Evolutionary conservation across 2,113 vertebrate species (phyloP).

Genomic region (Ivindomyrus marchei): DNA sequence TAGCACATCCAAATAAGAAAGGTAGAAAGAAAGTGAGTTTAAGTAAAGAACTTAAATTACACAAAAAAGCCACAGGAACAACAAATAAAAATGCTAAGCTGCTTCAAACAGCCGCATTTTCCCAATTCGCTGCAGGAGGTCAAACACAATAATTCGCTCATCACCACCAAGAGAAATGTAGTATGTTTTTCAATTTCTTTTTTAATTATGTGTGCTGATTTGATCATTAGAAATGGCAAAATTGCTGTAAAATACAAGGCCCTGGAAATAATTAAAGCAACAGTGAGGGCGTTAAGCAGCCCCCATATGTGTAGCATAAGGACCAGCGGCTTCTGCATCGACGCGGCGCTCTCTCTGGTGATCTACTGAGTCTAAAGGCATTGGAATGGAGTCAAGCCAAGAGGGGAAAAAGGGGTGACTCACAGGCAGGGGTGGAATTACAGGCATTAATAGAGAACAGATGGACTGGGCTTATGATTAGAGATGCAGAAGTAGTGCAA

Average conservation of each 20-base stretch:
- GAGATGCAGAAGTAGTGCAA: constrained; percentile 42
- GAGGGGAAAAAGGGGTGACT: constrained; percentile 39
- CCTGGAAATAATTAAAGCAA: constrained; percentile 48
- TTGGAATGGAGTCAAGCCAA: constrained; percentile 35
- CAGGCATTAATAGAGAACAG: constrained; percentile 58
- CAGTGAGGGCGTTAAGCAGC: constrained; percentile 33
- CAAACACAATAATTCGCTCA: constrained; percentile 69
- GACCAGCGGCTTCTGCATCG: constrained; percentile 31
- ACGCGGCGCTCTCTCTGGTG: constrained; percentile 28
- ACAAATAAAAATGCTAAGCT: constrained; percentile 69
- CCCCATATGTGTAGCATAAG: constrained; percentile 42
- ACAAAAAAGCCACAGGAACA: constrained; percentile 58
- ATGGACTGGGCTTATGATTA: constrained; percentile 58
- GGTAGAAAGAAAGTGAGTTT: background rate
- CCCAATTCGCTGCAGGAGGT: constrained; percentile 65
- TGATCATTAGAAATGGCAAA: constrained; percentile 55
- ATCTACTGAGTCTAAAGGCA: constrained; percentile 15
- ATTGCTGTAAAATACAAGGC: constrained; percentile 33
- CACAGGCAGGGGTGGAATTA: constrained; percentile 39
- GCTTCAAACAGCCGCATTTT: constrained; percentile 61
- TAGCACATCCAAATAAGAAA: background rate
- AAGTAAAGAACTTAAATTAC: constrained; percentile 50
- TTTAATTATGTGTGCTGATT: constrained; percentile 67
- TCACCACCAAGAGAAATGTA: constrained; percentile 68
- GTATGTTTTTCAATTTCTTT: constrained; percentile 63